These are phyloP conservation scores for Brachylomia viminalis DNA, from an alignment of 2,888 invertebrate genomes.

Conservation along the genomic window DNA sequence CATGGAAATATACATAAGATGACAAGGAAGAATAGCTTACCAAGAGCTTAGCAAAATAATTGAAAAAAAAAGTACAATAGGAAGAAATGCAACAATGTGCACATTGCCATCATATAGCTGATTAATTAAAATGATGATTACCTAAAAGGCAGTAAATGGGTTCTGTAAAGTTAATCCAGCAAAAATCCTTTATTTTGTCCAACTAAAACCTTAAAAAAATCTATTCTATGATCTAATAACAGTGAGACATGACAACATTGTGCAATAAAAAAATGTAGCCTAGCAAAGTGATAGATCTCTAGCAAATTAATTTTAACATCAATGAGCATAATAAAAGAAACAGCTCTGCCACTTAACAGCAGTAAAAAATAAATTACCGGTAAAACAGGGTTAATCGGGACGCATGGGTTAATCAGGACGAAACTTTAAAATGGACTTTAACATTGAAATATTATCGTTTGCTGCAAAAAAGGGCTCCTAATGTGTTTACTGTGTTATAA, in stretches of 20 bases:
- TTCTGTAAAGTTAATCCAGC: not conserved
- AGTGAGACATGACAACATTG: conserved; percentile 23
- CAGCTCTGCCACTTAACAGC: not conserved
- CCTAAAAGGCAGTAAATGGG: not conserved
- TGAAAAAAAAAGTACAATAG: not conserved
- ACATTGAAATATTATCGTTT: no score
- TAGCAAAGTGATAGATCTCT: not conserved
- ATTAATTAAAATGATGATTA: not conserved
- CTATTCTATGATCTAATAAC: not conserved
- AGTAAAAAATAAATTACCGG: not conserved
- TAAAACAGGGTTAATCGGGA: no score
- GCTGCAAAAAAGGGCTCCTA: no score
- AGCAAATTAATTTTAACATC: conserved; percentile 32
- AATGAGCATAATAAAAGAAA: not conserved
- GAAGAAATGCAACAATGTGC: not conserved
- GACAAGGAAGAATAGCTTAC: not conserved
- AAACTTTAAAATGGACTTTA: no score
- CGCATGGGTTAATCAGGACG: no score
- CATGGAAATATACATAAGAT: conserved; percentile 1
- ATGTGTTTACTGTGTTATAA: no score
- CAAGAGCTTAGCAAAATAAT: not conserved
- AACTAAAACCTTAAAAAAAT: not conserved
- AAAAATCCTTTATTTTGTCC: not conserved
- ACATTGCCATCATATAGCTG: not conserved
- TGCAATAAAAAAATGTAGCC: conserved; percentile 27